A percentile compares a stretch with the other conserved stretches of the same genome.
Conservation (phyloP, 2,797 vertebrate species). For the Pangasius macronema region DNA sequence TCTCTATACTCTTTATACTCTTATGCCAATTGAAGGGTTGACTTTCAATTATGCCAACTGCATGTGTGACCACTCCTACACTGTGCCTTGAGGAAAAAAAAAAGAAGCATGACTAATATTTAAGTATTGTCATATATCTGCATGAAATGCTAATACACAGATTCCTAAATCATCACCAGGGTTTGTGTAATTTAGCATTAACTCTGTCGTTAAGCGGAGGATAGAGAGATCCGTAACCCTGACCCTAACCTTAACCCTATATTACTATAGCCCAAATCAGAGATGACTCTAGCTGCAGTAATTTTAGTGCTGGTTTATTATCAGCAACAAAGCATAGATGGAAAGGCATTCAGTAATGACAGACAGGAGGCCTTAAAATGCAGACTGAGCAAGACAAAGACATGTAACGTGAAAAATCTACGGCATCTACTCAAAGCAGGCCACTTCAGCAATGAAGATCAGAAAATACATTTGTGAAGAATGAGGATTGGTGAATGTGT, state of each 20-base stretch:
- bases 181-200: background rate
- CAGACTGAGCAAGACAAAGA: background rate
- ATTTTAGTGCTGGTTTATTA: background rate
- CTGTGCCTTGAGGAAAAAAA: background rate
- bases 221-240: background rate
- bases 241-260: background rate
- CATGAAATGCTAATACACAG: background rate
- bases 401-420: background rate
- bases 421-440: background rate
- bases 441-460: background rate
- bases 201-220: background rate
- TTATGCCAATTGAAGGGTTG: constrained; percentile 76
- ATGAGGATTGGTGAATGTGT: background rate
- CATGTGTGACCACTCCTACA: constrained; percentile 62
- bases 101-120: background rate
- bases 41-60: constrained; percentile 71
- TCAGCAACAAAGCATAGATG: background rate
- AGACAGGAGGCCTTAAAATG: background rate
- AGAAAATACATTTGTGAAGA: background rate
- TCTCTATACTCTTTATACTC: constrained; percentile 79
- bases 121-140: background rate
- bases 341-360: background rate
- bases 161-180: constrained; percentile 1
- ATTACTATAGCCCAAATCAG: background rate
- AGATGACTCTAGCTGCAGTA: background rate